Base-by-base conservation (phyloP, 2,888 invertebrate species). In the Ferrisia virgata region DNA sequence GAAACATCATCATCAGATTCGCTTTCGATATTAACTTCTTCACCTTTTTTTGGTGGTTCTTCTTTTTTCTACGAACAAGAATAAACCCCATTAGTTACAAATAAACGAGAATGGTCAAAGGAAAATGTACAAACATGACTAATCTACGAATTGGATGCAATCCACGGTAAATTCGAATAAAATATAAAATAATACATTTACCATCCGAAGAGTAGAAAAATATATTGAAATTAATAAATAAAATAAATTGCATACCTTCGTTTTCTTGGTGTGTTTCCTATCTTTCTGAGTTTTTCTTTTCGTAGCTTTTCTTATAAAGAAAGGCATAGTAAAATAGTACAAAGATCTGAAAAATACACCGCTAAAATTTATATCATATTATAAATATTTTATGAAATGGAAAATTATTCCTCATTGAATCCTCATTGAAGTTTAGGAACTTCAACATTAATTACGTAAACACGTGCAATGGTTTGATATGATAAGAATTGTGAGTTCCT, bases 301-400 rank as follows among this genome's bases (percentile, higher is more conserved):
- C 1, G 43, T 47, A 1, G 85, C 28, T 82, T 81, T 81, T 11
- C 85, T 25, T 22, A 82, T 31, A n/a, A 85, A 85, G 22, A 85
- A 85, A n/a, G 85, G 82, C 85, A 85, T 85, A 11, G 28, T 8
- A 13, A 28, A 31, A n/a, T n/a, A n/a, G n/a, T n/a, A n/a, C n/a
- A n/a, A n/a, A n/a, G n/a, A n/a, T n/a, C n/a, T n/a, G n/a, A n/a
- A n/a, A n/a, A n/a, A n/a, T n/a, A n/a, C n/a, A n/a, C n/a, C n/a
- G n/a, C n/a, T n/a, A n/a, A n/a, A n/a, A n/a, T n/a, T n/a, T n/a
- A n/a, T n/a, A n/a, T n/a, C n/a, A n/a, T n/a, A n/a, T n/a, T n/a
- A n/a, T n/a, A n/a, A n/a, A n/a, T n/a, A n/a, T n/a, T n/a, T n/a
- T n/a, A n/a, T n/a, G n/a, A n/a, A n/a, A n/a, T n/a, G n/a, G n/a